A percentile compares a stretch with the other conserved stretches of the same genome.
Conservation (phyloP, 2,888 invertebrate genomes). For the Cordilura impudica region DNA sequence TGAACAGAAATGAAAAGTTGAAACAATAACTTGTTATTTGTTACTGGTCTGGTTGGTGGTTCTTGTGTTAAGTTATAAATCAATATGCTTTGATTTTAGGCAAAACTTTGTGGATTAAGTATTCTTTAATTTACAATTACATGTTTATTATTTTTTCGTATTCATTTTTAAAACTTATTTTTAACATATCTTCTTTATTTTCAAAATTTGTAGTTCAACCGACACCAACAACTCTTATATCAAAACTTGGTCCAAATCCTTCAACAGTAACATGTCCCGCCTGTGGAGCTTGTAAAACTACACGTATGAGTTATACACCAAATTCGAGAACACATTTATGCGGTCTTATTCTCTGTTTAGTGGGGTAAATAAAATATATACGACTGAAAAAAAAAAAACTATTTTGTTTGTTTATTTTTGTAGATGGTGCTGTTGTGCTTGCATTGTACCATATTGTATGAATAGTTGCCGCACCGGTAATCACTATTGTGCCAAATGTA, state of each 20-base stretch:
- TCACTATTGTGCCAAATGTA: constrained; percentile 75
- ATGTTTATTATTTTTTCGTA: too few species aligned
- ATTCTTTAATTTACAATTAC: too few species aligned
- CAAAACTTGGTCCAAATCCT: constrained; percentile 73
- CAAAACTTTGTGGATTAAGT: too few species aligned
- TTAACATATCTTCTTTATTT: not conserved
- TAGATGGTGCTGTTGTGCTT: constrained; percentile 77
- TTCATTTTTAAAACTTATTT: not conserved
- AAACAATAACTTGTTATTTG: too few species aligned
- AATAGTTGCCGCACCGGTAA: constrained; percentile 76
- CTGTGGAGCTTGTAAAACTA: constrained; percentile 72
- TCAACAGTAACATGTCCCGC: constrained; percentile 72
- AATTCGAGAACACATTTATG: constrained; percentile 73
- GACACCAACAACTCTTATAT: not conserved
- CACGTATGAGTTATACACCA: constrained; percentile 73
- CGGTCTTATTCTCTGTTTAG: constrained; percentile 72
- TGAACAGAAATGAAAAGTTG: too few species aligned
- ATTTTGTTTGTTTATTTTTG: not conserved
- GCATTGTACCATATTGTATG: constrained; percentile 76
- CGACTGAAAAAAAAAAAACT: not conserved
- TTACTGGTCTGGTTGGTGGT: too few species aligned
- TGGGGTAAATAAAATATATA: constrained; percentile 68
- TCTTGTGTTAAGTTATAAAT: too few species aligned
- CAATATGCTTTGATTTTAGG: too few species aligned
- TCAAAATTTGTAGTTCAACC: constrained; percentile 53